Conservation (phyloP, 2,888 invertebrate genomes). For the Acrocera orbiculus region DNA sequence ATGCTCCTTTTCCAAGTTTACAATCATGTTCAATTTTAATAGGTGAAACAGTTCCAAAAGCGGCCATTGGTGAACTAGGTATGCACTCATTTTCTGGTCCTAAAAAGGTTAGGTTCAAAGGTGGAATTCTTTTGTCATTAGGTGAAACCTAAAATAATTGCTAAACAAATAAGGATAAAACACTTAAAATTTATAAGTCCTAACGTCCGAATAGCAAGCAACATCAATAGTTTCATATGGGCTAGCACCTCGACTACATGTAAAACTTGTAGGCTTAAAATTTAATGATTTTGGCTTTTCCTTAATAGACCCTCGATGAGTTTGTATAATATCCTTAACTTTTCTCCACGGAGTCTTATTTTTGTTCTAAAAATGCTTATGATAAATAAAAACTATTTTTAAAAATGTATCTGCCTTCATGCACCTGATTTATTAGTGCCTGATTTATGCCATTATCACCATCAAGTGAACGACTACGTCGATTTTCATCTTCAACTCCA, state of each 20-base stretch:
- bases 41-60: constrained; percentile 4
- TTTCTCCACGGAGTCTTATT: constrained; percentile 60
- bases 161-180: no score
- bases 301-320: constrained; percentile 22
- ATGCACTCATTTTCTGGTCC: constrained; percentile 1
- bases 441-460: constrained; percentile 14
- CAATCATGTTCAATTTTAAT: constrained; percentile 11
- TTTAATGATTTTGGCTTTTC: constrained; percentile 12
- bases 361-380: constrained; percentile 20
- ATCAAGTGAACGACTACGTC: constrained; percentile 22
- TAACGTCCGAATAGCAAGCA: constrained; percentile 8
- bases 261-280: constrained; percentile 12
- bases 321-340: constrained; percentile 59
- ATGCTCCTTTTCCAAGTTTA: constrained; percentile 8
- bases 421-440: no score
- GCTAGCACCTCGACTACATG: constrained; percentile 13
- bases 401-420: background rate
- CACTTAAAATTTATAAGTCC: no score
- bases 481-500: constrained; percentile 18
- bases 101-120: background rate
- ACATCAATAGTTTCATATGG: constrained; percentile 13
- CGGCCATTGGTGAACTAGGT: constrained; percentile 7
- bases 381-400: background rate
- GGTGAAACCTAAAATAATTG: no score
- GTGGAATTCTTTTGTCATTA: constrained; percentile 5